Evolutionary conservation across 2,888 invertebrate genomes (phyloP).

Genomic region (Heliothis peltigera): DNA sequence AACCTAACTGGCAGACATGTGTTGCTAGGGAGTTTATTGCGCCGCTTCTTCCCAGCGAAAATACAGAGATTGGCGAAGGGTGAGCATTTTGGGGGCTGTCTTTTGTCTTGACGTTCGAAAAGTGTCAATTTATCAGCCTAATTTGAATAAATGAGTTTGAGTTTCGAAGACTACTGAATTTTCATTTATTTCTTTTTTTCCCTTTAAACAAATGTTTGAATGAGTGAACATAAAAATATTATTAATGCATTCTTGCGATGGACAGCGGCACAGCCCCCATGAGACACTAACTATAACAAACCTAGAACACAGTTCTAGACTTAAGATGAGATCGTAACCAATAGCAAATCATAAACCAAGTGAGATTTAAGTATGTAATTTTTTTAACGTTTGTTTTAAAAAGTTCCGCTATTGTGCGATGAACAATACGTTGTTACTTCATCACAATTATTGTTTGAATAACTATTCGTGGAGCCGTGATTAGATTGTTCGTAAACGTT

Average conservation of each 20-base stretch:
- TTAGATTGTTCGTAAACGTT: conserved; percentile 30
- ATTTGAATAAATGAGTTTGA: too few relatives aligned
- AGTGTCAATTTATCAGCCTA: too few relatives aligned
- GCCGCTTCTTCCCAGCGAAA: too few relatives aligned
- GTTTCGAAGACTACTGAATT: too few relatives aligned
- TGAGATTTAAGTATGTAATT: conserved; percentile 9
- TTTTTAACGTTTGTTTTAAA: conserved; percentile 43
- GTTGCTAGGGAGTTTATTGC: too few relatives aligned
- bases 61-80: too few relatives aligned
- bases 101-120: too few relatives aligned
- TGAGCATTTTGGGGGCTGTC: too few relatives aligned
- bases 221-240: conserved; percentile 4
- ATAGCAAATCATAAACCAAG: not conserved
- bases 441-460: conserved; percentile 56
- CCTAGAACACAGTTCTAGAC: not conserved
- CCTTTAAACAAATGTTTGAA: not conserved
- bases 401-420: conserved; percentile 59
- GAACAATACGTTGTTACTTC: conserved; percentile 64
- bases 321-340: conserved; percentile 2
- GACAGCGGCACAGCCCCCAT: not conserved
- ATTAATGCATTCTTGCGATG: conserved; percentile 2
- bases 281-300: too few relatives aligned
- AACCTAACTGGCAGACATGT: too few relatives aligned
- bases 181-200: too few relatives aligned
- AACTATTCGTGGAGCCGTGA: conserved; percentile 36